A percentile compares a stretch with the other conserved stretches of the same genome.
Conservation (phyloP, 2,113 vertebrate genomes). For the Puntigrus tetrazona region DNA sequence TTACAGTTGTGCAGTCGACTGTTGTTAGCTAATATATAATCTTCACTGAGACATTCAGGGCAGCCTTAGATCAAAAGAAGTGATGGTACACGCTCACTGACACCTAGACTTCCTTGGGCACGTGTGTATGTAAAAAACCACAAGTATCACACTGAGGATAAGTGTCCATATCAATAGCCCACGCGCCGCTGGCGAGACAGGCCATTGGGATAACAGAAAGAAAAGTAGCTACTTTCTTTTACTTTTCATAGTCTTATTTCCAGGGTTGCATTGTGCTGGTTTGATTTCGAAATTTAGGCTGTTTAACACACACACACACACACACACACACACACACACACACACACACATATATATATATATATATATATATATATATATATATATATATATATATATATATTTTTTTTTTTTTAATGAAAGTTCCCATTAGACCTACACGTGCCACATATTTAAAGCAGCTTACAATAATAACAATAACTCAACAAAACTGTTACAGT, state of each 20-base stretch:
- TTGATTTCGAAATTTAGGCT: neutral
- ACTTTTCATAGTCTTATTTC: neutral
- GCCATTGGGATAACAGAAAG: neutral
- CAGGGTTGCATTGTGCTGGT: neutral
- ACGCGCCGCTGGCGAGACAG: neutral
- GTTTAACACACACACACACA: no score
- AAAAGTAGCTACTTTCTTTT: neutral
- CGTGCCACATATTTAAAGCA: neutral
- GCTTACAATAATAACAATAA: neutral
- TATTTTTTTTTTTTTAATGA: no score
- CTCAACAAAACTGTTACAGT: neutral
- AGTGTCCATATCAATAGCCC: constrained; percentile 20
- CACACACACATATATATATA: no score
- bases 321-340: no score
- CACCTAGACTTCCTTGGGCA: constrained; percentile 53
- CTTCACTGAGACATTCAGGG: neutral
- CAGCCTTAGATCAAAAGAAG: neutral
- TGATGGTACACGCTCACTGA: constrained; percentile 23
- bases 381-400: no score
- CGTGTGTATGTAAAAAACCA: constrained; percentile 34
- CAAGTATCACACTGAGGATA: neutral
- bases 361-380: no score
- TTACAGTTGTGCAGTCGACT: neutral
- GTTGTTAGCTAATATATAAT: constrained; percentile 11
- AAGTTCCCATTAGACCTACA: neutral